Percentiles rank a stretch among this genome's conserved stretches.
phyloP scores from a whole-genome alignment of 2,888 invertebrate genomes.

The Drosophila melanosoma region DNA sequence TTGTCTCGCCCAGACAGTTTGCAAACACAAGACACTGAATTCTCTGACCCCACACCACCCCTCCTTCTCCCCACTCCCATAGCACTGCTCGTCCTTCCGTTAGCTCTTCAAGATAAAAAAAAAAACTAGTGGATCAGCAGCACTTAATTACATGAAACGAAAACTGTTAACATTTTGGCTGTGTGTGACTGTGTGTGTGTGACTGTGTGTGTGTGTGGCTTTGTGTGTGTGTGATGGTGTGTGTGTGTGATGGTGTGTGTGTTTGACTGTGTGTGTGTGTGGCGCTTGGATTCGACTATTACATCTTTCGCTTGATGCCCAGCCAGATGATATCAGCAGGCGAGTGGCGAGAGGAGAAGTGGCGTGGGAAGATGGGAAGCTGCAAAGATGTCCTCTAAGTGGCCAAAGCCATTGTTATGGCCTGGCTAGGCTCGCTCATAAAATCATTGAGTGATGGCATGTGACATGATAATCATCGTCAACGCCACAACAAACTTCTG shows the following conservation, averaged over 20 bases:
- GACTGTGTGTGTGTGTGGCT: accelerated
- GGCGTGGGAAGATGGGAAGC: not conserved
- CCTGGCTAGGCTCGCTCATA: conserved; percentile 39
- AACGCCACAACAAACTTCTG: conserved; percentile 28
- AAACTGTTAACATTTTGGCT: conserved; percentile 74
- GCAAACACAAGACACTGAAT: conserved; percentile 55
- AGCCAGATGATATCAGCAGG: not conserved
- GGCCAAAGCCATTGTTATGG: conserved; percentile 56
- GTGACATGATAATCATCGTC: conserved; percentile 77
- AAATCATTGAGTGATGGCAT: conserved; percentile 61
- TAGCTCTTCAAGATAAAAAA: conserved; percentile 69
- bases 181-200: not conserved
- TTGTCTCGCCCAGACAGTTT: conserved; percentile 79
- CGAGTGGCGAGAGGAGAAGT: too few species aligned
- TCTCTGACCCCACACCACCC: not conserved
- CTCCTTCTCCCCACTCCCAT: too few species aligned
- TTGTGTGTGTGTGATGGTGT: too few species aligned
- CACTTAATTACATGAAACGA: conserved; percentile 80
- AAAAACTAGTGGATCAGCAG: conserved; percentile 79
- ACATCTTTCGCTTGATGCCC: not conserved
- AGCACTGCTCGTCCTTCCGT: conserved; percentile 36
- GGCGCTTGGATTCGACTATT: not conserved
- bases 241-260: not conserved
- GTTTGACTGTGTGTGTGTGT: too few species aligned
- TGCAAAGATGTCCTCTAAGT: conserved; percentile 52